These are phyloP conservation scores for Hyles lineata DNA, from an alignment of 2,888 invertebrate species.

Conservation along the genomic window DNA sequence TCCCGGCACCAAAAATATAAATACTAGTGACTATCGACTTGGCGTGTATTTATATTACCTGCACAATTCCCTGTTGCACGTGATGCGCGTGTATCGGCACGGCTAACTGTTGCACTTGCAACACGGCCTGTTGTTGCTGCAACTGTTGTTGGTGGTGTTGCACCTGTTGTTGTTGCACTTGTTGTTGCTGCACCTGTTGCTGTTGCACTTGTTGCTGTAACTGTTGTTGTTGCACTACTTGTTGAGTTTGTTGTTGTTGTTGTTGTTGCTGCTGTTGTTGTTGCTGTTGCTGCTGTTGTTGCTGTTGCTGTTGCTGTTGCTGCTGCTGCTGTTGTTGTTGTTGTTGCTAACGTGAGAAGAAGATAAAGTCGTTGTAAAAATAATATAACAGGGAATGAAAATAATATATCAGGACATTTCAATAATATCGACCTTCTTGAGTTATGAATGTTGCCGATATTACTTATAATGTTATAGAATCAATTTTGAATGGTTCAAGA, in stretches of 20 bases:
- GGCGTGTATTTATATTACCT: constrained; percentile 49
- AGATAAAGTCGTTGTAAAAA: no score
- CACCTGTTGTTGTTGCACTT: constrained; percentile 54
- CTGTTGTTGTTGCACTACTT: constrained; percentile 44
- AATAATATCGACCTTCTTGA: no score
- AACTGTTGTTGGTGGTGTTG: constrained; percentile 53
- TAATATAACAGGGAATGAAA: no score
- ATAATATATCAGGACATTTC: no score
- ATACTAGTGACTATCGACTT: background rate
- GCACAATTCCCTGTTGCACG: constrained; percentile 68
- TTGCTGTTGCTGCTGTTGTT: constrained; percentile 26
- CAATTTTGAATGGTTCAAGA: no score
- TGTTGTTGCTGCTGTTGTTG: constrained; percentile 31
- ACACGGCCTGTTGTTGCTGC: constrained; percentile 70
- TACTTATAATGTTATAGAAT: no score
- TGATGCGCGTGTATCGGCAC: constrained; percentile 74
- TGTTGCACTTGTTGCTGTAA: constrained; percentile 51
- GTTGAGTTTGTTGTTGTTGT: background rate
- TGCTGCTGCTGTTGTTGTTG: constrained; percentile 35
- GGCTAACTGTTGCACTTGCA: constrained; percentile 77
- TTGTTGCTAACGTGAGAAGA: no score
- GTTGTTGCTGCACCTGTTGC: constrained; percentile 54
- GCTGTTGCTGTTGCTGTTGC: background rate
- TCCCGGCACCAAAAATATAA: no score
- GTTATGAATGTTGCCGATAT: no score